Evolutionary conservation across 2,888 invertebrate species (phyloP).

Genomic region (Heteropelma amictum): DNA sequence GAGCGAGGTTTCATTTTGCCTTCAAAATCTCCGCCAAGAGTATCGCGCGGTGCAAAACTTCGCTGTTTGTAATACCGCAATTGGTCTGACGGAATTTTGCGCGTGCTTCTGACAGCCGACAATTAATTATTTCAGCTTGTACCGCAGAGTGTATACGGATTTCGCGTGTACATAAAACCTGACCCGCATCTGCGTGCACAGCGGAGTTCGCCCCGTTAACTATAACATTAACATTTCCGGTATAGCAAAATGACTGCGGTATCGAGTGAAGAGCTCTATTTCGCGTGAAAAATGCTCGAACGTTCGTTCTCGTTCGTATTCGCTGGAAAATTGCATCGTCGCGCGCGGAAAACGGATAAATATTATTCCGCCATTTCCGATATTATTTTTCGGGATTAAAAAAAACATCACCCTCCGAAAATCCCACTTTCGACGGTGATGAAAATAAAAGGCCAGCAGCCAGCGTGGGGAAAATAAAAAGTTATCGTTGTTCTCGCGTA

Average conservation of each 20-base stretch:
- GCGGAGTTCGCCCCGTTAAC: slow-evolving; percentile 1
- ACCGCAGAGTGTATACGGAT: neutral
- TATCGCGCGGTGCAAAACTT: neutral
- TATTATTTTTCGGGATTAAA: neutral
- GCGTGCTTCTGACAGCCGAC: slow-evolving; percentile 42
- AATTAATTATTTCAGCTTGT: slow-evolving; percentile 46
- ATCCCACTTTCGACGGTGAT: neutral
- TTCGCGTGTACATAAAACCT: neutral
- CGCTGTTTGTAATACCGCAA: slow-evolving; percentile 7
- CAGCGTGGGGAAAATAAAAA: neutral
- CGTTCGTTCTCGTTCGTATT: neutral
- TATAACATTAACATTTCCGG: slow-evolving; percentile 24
- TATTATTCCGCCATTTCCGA: neutral
- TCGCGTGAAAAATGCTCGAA: slow-evolving; percentile 16
- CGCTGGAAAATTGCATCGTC: neutral
- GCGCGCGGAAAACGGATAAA: neutral
- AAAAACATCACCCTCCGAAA: neutral
- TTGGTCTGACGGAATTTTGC: neutral
- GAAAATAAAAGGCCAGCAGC: too few species aligned
- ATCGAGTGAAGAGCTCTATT: neutral
- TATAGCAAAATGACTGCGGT: slow-evolving; percentile 11
- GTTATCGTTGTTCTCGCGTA: neutral
- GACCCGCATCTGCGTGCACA: neutral
- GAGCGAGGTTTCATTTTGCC: too few species aligned
- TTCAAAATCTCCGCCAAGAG: neutral